phyloP scores from a whole-genome alignment of 2,888 invertebrate species.

The Germaria angustata region DNA sequence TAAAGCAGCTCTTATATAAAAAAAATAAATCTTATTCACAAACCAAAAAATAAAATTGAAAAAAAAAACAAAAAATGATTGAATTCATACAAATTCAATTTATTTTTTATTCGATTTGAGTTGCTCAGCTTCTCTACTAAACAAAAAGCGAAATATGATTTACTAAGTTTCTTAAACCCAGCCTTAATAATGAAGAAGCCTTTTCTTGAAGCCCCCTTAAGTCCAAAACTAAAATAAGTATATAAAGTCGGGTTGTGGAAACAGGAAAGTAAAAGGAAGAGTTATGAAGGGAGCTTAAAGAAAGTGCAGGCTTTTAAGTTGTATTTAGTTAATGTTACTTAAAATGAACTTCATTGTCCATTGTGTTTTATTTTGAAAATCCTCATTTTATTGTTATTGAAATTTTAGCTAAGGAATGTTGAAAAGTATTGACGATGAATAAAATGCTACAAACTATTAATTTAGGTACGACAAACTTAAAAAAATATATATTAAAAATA shows the following conservation, averaged over 20 bases:
- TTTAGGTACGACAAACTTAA: conserved; percentile 40
- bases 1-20: conserved; percentile 36
- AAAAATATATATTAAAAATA: background rate
- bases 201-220: background rate
- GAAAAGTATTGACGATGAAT: conserved; percentile 22
- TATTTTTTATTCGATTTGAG: conserved; percentile 41
- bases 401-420: conserved; percentile 56
- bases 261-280: too few species aligned
- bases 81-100: conserved; percentile 21
- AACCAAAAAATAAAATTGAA: background rate
- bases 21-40: conserved; percentile 34
- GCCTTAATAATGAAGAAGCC: conserved; percentile 53
- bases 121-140: conserved; percentile 55
- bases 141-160: conserved; percentile 44
- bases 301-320: conserved; percentile 32
- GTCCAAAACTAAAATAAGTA: too few species aligned
- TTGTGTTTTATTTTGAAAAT: conserved; percentile 25
- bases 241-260: too few species aligned
- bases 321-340: conserved; percentile 47
- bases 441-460: conserved; percentile 63
- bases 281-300: background rate
- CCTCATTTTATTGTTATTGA: conserved; percentile 50
- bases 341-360: background rate
- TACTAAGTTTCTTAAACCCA: conserved; percentile 52
- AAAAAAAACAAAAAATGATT: background rate